A percentile compares a stretch with the other conserved stretches of the same genome.
Conservation (phyloP, 2,888 invertebrate genomes). For the Alloscopus bannaensis region DNA sequence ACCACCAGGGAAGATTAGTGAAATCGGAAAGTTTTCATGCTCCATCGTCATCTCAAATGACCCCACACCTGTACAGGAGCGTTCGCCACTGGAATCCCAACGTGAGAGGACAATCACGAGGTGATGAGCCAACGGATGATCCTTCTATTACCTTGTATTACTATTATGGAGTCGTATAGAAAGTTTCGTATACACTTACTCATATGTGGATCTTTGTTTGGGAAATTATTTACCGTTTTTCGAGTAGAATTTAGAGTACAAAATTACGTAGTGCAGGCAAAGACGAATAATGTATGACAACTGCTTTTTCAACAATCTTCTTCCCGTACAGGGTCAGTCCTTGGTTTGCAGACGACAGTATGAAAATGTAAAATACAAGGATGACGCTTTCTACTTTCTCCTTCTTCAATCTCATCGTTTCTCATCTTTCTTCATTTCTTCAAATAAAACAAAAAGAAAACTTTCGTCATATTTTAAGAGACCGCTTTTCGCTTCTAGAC, state of each 20-base stretch:
- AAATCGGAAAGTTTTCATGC: conserved; percentile 61
- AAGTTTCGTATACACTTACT: too few species aligned
- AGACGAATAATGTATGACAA: too few species aligned
- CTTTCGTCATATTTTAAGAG: too few species aligned
- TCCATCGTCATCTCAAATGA: conserved; percentile 40
- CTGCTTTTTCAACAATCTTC: conserved; percentile 39
- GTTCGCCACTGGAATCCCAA: conserved; percentile 70
- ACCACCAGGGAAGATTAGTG: conserved; percentile 21
- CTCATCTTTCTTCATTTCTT: conserved; percentile 28
- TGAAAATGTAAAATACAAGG: conserved; percentile 59
- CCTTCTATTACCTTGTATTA: conserved; percentile 70
- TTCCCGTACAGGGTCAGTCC: conserved; percentile 66
- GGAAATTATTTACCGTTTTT: too few species aligned
- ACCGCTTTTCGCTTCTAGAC: too few species aligned
- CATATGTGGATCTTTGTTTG: too few species aligned
- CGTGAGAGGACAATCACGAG: conserved; percentile 64
- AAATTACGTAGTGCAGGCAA: too few species aligned
- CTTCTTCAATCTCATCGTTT: conserved; percentile 31
- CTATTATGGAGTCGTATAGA: conserved; percentile 72
- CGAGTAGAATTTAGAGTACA: too few species aligned
- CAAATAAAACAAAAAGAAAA: too few species aligned
- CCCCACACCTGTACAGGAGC: conserved; percentile 68
- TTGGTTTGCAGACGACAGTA: conserved; percentile 72
- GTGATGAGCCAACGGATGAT: conserved; percentile 67
- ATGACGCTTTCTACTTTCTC: conserved; percentile 19